Percentiles rank a stretch among this genome's conserved stretches.
phyloP scores from a whole-genome alignment of 2,888 invertebrate species.

The Euproctis similis region DNA sequence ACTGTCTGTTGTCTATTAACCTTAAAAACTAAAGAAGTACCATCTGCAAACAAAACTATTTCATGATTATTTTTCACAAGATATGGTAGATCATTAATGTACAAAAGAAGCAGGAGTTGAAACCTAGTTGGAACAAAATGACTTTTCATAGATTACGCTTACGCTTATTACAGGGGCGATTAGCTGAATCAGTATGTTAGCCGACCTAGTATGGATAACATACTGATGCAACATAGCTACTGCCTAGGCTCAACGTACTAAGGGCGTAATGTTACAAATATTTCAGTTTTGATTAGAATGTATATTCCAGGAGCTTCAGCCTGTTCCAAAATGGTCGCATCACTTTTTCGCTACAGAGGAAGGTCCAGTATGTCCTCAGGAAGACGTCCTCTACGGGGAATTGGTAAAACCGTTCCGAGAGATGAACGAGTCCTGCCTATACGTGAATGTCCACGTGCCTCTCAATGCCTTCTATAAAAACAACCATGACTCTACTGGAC shows the following conservation, averaged over 20 bases:
- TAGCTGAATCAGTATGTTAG: no score
- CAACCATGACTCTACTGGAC: constrained; percentile 1
- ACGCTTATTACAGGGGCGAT: not conserved
- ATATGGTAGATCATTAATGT: no score
- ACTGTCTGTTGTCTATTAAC: no score
- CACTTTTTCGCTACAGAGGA: constrained; percentile 69
- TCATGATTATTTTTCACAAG: no score
- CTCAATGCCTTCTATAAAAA: constrained; percentile 5
- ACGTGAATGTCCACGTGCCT: constrained; percentile 33
- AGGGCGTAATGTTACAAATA: not conserved
- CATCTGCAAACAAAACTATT: no score
- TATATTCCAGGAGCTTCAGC: constrained; percentile 20
- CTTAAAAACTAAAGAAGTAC: no score
- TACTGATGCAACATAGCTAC: not conserved
- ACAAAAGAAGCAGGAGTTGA: no score
- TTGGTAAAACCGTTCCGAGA: constrained; percentile 15
- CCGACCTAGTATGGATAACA: no score
- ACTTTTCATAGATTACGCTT: not conserved
- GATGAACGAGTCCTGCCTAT: constrained; percentile 34
- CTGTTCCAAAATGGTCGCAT: constrained; percentile 52
- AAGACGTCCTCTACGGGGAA: constrained; percentile 34
- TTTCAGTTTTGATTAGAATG: not conserved
- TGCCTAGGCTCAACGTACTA: not conserved
- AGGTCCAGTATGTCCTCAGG: constrained; percentile 73
- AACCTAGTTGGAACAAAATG: no score